Base-by-base conservation (phyloP, 2,113 vertebrate genomes). In the Triplophysa siluroides region DNA sequence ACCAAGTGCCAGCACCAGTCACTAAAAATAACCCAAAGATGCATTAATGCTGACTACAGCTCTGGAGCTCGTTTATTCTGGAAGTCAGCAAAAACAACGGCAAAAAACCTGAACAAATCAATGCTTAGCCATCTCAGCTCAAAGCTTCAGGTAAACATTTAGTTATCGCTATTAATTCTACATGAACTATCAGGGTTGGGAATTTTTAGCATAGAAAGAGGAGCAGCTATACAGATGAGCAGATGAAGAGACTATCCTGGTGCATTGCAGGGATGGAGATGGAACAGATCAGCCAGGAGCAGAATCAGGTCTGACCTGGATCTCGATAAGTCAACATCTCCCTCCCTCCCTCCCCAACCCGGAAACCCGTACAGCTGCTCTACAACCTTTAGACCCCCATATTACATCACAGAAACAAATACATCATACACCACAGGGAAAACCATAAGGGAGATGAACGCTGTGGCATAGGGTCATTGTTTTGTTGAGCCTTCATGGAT, bases 181-280 rank as follows among this genome's bases (percentile, higher is more conserved):
- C n/a, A 43, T 52, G 66, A 65, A 50, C 50, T 8, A 41, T 63
- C 18, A 61, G 61, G 38, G 67, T 65, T 29, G 61, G 5, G 70
- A 65, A 11, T 13, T 71, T 45, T 66, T 47, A 60, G 58, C 54
- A 61, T 61, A n/a, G 52, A 79, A 58, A 63, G 50, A 82, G 21
- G 58, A 83, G 21, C 73, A 65, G 61, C 50, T 79, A 81, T 88
- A 78, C 83, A 86, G 85, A 86, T 83, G 62, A 81, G 64, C 3
- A 79, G 21, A 19, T 18, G 43, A 76, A n/a, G 4, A 63, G 81
- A 23, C 74, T 73, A 54, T 87, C 87, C 62, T 77, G 78, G 86
- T 91, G 88, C 86, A 90, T 83, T 89, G 87, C 87, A 89, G 89
- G 65, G 76, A 75, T 70, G 47, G 24, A 13, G 60, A 60, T 18